Evolutionary conservation across 2,113 vertebrate species (phyloP).

Genomic region (Pomatorhinus ruficollis): DNA sequence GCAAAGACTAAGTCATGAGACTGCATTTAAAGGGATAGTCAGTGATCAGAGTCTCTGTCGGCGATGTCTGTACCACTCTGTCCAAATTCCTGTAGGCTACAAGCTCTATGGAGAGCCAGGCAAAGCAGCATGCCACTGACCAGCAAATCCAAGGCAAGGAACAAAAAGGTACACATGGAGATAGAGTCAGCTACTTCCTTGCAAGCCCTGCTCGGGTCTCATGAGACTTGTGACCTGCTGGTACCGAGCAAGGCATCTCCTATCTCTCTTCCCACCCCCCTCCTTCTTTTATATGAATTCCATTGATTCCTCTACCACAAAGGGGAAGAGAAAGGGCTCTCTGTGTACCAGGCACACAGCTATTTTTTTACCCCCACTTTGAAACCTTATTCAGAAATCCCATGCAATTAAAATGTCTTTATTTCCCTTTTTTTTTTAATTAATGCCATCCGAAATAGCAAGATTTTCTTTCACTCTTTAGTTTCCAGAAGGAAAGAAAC

Average conservation of each 20-base stretch:
- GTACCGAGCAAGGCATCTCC: conserved; percentile 66
- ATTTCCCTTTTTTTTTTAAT: neutral
- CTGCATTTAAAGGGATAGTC: conserved; percentile 81
- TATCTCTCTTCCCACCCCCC: conserved; percentile 62
- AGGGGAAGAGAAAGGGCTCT: conserved; percentile 54
- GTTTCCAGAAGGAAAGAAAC: neutral
- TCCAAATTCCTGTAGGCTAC: conserved; percentile 84
- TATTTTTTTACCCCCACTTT: conserved; percentile 11
- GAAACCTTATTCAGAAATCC: conserved; percentile 50
- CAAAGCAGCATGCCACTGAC: conserved; percentile 79
- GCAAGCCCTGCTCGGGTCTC: conserved; percentile 48
- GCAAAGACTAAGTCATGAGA: conserved; percentile 84
- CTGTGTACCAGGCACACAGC: conserved; percentile 73
- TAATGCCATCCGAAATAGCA: conserved; percentile 1
- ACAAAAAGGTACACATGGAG: conserved; percentile 66
- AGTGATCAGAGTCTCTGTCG: conserved; percentile 82
- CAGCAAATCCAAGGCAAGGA: conserved; percentile 83
- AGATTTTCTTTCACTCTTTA: conserved; percentile 51
- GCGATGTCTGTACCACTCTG: conserved; percentile 93
- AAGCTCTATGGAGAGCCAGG: conserved; percentile 84
- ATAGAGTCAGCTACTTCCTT: conserved; percentile 62
- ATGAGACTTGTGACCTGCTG: conserved; percentile 74
- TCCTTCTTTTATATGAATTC: conserved; percentile 68
- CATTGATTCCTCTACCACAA: conserved; percentile 68
- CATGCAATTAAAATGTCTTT: conserved; percentile 49